Evolutionary conservation across 2,113 vertebrate species (phyloP).

Genomic region (Cranoglanis bouderius): DNA sequence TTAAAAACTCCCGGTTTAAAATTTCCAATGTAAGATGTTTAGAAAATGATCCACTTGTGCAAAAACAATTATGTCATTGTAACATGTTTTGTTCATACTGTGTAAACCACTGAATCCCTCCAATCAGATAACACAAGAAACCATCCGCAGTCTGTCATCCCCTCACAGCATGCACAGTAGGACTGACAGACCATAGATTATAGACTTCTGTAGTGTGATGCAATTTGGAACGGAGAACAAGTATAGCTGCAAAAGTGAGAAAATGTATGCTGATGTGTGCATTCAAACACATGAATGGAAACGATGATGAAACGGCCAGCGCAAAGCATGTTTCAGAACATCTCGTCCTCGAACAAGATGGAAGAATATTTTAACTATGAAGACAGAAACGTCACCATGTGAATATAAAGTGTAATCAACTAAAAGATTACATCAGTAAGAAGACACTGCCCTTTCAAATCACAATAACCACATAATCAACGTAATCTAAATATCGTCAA

Average conservation of each 20-base stretch:
- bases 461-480: neutral
- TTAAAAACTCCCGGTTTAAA: neutral
- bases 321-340: neutral
- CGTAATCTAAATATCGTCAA: neutral
- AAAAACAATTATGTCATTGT: neutral
- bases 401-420: neutral
- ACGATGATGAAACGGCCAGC: neutral
- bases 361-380: neutral
- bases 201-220: constrained; percentile 19
- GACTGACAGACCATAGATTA: constrained; percentile 25
- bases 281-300: constrained; percentile 11
- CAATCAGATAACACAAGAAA: constrained; percentile 36
- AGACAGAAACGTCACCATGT: neutral
- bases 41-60: neutral
- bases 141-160: constrained; percentile 24
- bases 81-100: neutral
- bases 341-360: neutral
- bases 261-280: neutral
- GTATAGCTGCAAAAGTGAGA: neutral
- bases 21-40: neutral
- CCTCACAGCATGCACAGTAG: constrained; percentile 22
- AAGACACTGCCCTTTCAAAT: neutral
- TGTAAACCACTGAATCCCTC: constrained; percentile 38
- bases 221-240: neutral
- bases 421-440: neutral